Evolutionary conservation across 2,797 vertebrate species (phyloP), one percentile per base, ranked within the genome.

Genomic region (Carduelis carduelis): DNA sequence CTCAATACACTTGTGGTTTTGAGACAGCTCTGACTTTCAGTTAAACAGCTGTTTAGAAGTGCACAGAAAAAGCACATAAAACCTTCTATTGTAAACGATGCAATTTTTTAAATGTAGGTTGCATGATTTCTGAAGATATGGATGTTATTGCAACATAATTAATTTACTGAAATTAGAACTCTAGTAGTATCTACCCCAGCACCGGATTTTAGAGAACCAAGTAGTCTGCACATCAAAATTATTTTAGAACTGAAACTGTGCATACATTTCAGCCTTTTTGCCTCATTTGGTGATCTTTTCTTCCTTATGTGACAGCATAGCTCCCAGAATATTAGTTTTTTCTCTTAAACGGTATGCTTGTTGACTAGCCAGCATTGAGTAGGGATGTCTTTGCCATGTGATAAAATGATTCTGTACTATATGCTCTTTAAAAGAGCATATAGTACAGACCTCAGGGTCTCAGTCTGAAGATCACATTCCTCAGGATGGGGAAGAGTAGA

Each of bases 171-270:
- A 88, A 72, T 32, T 83, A 43, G 20, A 69, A 41, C 23, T 91
- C 46, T 71, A 57, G 30, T 85, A 53, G 12, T 78, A 66, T 21
- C 79, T 83, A 56, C 26, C 13, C 11, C 39, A 26, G 6, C 34
- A n/a, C 75, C 32, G 69, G 32, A 55, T 81, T 91, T 95, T 89
- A 66, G 90, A 87, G 93, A 96, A 96, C 72, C 0, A 1, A 86
- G 56, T 79, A 69, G 23, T 86, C 17, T 55, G 26, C 32, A 21
- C n/a, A 26, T 88, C 26, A 63, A 7, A 81, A 79, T 65, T 72
- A 20, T 30, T 11, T 88, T 89, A 82, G 80, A 91, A 91, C 59
- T 60, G 91, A 94, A 96, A 94, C 77, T 46, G 37, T 0, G 0
- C 55, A 39, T 72, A 50, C 12, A 14, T 87, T 93, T 90, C 63